Evolutionary conservation across 1,140 invertebrate species (phyloP).

Genomic region (Heliconius eleuchia): DNA sequence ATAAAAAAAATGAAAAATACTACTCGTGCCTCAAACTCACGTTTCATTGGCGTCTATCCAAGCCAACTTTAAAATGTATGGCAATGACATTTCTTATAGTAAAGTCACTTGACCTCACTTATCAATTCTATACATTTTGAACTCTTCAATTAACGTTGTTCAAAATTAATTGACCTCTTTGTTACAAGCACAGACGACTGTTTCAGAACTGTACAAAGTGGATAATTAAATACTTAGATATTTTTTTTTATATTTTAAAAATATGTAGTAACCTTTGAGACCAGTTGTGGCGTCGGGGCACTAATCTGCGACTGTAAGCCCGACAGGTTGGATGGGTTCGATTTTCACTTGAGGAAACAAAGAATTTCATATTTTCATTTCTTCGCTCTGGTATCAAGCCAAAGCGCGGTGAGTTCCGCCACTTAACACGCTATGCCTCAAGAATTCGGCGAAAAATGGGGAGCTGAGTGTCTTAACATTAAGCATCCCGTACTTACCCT

Average conservation of each 20-base stretch:
- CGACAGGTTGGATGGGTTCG: too few relatives aligned
- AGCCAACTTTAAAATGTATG: background rate
- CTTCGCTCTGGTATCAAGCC: too few relatives aligned
- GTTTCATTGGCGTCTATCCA: constrained; percentile 2
- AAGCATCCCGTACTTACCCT: too few relatives aligned
- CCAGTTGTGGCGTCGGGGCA: background rate
- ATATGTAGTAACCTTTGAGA: background rate
- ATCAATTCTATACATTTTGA: constrained; percentile 1
- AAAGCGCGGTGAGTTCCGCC: background rate
- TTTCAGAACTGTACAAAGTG: background rate
- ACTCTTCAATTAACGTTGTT: background rate
- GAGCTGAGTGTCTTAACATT: too few relatives aligned
- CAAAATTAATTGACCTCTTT: background rate
- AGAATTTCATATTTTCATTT: too few relatives aligned
- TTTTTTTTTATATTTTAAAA: background rate
- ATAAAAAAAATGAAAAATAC: background rate
- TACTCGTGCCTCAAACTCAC: background rate
- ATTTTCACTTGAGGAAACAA: too few relatives aligned
- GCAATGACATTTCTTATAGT: constrained; percentile 5
- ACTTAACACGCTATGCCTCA: too few relatives aligned
- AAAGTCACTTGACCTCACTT: background rate
- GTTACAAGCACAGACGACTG: background rate
- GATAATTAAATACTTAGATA: background rate
- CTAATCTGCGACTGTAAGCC: too few relatives aligned
- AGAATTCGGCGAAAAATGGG: too few relatives aligned